Base-by-base conservation (phyloP, 2,797 vertebrate species). In the Catamblyrhynchus diadema region DNA sequence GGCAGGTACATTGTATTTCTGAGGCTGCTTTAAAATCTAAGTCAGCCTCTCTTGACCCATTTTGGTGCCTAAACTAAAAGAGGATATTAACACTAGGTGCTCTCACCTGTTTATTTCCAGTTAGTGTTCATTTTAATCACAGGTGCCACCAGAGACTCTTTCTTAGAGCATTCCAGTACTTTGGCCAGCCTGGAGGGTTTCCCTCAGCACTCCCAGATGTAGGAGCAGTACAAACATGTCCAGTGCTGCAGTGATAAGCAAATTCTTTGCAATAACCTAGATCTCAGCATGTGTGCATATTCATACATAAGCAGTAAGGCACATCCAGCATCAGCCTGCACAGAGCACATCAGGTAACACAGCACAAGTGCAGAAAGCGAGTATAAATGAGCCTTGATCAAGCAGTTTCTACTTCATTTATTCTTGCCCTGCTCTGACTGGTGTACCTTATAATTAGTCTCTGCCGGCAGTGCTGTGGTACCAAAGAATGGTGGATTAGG, bases 361-460 rank as follows among this genome's bases (percentile, higher is more conserved):
- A 88, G 82, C 61, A 74, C 91, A 93, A 94, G 90, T 72, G 95
- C 81, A 96, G 94, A 96, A 95, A 86, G 77, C 42, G 88, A 90
- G 84, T 83, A 90, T 54, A 96, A 96, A 97, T 44, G 62, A 95
- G 92, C 97, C 86, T 86, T 97, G 95, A 98, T 98, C 98, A 98
- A 98, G 98, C 97, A 98, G 98, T 98, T 98, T 98, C 98, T 98
- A 98, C 98, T 98, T 97, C 97, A 98, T 98, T 98, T 98, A 97
- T 95, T 98, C 98, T 95, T 98, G 97, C 97, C 97, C 97, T 95
- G 98, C 98, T 99, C 97, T 98, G 98, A 98, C 98, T 98, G 98
- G 98, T 98, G 96, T 98, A 99, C 98, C 98, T 98, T 98, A 97
- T 99, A 99, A 99, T 99, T 99, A 99, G 98, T 96, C 97, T 98